These are phyloP conservation scores for Acanthiza pusilla DNA, from an alignment of 2,797 vertebrate genomes.

Conservation along the genomic window DNA sequence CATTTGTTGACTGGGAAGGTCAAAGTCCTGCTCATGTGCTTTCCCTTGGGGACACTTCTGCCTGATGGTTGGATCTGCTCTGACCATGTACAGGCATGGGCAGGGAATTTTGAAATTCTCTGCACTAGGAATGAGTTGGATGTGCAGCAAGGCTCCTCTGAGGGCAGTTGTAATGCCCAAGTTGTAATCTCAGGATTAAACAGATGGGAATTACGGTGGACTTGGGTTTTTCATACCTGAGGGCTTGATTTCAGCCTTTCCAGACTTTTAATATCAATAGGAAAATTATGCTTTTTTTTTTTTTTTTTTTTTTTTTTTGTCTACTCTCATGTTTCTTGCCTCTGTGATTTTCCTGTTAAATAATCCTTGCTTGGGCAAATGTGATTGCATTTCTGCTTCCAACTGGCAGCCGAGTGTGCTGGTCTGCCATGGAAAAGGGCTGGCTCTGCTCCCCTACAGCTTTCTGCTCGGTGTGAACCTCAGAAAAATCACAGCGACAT, in stretches of 20 bases:
- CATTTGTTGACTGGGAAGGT: background rate
- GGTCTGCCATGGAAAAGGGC: background rate
- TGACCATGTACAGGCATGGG: background rate
- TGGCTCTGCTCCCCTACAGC: background rate
- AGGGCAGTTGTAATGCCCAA: background rate
- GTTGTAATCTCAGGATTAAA: background rate
- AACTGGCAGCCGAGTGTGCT: rapidly evolving
- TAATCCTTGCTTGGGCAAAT: background rate
- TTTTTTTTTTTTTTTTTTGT: background rate
- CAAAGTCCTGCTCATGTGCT: background rate
- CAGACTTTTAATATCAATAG: background rate
- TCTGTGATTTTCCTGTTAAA: background rate
- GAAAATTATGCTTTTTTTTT: background rate
- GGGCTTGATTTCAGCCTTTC: background rate
- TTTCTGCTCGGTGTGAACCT: background rate
- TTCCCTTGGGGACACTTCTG: background rate
- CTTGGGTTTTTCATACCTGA: background rate
- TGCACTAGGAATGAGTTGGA: background rate
- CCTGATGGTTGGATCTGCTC: background rate
- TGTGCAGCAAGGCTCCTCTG: background rate
- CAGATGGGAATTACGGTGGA: background rate
- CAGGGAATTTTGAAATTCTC: background rate
- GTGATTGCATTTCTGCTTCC: background rate
- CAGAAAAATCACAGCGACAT: slow-evolving; percentile 24
- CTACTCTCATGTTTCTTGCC: background rate